These are phyloP conservation scores for Macquaria australasica DNA, from an alignment of 2,113 vertebrate genomes.

Conservation along the genomic window DNA sequence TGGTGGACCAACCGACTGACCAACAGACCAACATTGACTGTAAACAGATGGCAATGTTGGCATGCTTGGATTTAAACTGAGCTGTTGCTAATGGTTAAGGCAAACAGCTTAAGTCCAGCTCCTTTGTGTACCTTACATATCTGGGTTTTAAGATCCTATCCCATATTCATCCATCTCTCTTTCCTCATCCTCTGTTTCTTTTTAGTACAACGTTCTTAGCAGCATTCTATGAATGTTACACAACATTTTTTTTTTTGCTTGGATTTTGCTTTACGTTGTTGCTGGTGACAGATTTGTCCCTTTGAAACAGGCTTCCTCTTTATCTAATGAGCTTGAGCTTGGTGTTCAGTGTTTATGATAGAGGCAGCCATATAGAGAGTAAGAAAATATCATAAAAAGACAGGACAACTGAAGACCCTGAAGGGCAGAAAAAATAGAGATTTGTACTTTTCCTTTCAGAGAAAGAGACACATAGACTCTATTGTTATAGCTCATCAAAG, in stretches of 20 bases:
- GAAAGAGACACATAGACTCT: background rate
- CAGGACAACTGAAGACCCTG: background rate
- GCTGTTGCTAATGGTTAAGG: background rate
- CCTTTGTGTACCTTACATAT: background rate
- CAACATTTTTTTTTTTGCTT: background rate
- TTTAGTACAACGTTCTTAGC: background rate
- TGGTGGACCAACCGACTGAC: too few relatives aligned
- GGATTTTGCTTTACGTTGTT: slow-evolving; percentile 6
- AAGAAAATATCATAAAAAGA: slow-evolving; percentile 2
- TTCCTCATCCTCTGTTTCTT: background rate
- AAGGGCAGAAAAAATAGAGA: background rate
- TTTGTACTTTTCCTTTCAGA: background rate
- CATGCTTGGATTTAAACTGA: background rate
- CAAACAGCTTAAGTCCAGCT: background rate
- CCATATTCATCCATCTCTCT: background rate
- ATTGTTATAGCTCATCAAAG: background rate
- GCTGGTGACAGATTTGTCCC: background rate
- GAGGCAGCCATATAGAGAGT: background rate
- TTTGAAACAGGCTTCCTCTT: slow-evolving; percentile 1
- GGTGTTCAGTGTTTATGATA: slow-evolving; percentile 24
- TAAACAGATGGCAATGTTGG: too few relatives aligned
- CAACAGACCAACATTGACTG: too few relatives aligned
- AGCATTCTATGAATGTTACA: background rate
- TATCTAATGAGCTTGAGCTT: slow-evolving; percentile 4
- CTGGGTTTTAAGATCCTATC: background rate